Evolutionary conservation across 2,888 invertebrate genomes (phyloP).

Genomic region (Suillia variegata): DNA sequence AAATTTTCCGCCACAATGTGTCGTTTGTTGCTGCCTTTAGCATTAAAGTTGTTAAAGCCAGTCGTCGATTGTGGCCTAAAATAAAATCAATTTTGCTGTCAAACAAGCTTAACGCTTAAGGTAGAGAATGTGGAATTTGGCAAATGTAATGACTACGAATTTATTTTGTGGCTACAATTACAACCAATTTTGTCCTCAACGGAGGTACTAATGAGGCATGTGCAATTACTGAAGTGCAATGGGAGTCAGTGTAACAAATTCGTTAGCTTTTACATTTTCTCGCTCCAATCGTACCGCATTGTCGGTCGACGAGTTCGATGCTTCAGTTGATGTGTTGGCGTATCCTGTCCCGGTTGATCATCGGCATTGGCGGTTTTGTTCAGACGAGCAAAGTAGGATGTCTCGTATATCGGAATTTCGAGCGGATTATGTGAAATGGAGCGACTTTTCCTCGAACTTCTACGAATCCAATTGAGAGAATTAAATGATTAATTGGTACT

Average conservation of each 20-base stretch:
- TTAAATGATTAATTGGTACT: neutral
- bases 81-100: neutral
- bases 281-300: conserved; percentile 42
- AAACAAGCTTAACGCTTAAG: too few species aligned
- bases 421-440: conserved; percentile 48
- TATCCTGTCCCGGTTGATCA: too few species aligned
- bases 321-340: conserved; percentile 24
- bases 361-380: conserved; percentile 32
- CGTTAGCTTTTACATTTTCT: conserved; percentile 33
- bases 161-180: neutral
- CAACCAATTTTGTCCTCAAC: neutral
- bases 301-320: conserved; percentile 31
- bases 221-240: conserved; percentile 1
- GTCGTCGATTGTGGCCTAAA: neutral
- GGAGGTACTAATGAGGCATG: neutral
- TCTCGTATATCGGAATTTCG: conserved; percentile 46
- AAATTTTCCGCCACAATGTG: conserved; percentile 18
- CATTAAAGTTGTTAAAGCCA: neutral
- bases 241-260: conserved; percentile 1
- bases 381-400: conserved; percentile 46
- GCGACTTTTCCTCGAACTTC: conserved; percentile 51
- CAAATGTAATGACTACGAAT: conserved; percentile 22
- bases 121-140: too few species aligned
- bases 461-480: neutral
- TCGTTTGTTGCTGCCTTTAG: neutral